Percentiles rank a stretch among this genome's conserved stretches.
Conservation (phyloP, 2,888 invertebrate species). For the Linyphia triangularis region DNA sequence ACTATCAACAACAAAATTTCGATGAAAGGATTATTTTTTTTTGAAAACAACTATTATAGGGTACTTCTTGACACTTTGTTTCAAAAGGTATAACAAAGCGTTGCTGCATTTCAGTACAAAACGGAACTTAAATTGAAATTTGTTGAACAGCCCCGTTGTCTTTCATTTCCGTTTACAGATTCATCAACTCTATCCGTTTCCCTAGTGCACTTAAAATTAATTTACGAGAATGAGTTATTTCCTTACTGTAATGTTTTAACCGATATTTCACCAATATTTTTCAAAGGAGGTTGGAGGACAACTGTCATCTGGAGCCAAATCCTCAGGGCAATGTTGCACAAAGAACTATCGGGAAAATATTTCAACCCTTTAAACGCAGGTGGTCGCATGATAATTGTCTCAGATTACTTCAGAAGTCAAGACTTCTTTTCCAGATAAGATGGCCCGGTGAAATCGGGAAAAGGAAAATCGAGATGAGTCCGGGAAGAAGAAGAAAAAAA, state of each 20-base stretch:
- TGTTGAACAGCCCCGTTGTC: too few relatives aligned
- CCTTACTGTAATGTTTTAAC: constrained; percentile 10
- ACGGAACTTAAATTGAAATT: too few relatives aligned
- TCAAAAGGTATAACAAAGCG: too few relatives aligned
- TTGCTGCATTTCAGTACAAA: too few relatives aligned
- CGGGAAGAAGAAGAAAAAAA: constrained; percentile 1
- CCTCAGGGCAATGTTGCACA: background rate
- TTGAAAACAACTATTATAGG: too few relatives aligned
- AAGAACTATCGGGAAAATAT: constrained; percentile 17
- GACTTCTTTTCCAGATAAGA: constrained; percentile 9
- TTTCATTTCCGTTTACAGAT: background rate
- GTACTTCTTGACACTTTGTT: too few relatives aligned
- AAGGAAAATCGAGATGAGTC: background rate
- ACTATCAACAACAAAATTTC: too few relatives aligned
- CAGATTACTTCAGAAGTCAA: constrained; percentile 40
- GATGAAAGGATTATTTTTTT: too few relatives aligned
- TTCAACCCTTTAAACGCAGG: constrained; percentile 56
- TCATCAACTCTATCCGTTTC: constrained; percentile 15
- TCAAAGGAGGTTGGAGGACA: background rate
- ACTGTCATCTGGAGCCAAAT: background rate
- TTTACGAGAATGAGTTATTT: constrained; percentile 10
- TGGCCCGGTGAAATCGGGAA: background rate
- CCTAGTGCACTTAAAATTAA: constrained; percentile 16
- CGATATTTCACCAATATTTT: constrained; percentile 1
- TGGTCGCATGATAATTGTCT: constrained; percentile 54